phyloP scores from a whole-genome alignment of 2,113 vertebrate genomes.

The Paradisaea rubra region DNA sequence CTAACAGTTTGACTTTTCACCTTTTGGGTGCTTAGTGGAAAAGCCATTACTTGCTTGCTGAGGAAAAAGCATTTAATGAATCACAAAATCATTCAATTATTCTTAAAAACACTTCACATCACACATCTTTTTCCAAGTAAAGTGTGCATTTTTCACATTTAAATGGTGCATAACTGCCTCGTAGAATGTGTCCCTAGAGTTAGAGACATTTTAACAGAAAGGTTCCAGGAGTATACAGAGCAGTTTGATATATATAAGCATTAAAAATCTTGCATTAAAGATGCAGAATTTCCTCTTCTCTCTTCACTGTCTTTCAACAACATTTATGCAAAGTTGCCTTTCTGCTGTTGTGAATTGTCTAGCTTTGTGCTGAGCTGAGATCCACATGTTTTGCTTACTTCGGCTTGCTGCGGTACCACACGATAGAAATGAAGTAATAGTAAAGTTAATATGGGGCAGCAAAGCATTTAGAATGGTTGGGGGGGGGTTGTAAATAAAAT shows the following conservation, averaged over 20 bases:
- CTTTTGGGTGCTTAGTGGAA: slow-evolving; percentile 23
- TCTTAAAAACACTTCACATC: slow-evolving; percentile 55
- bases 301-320: slow-evolving; percentile 47
- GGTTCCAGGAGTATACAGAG: neutral
- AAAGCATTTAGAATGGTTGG: neutral
- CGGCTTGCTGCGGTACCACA: neutral
- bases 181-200: slow-evolving; percentile 12
- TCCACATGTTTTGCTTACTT: neutral
- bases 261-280: slow-evolving; percentile 11
- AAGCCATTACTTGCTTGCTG: slow-evolving; percentile 29
- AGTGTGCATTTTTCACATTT: slow-evolving; percentile 58
- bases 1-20: slow-evolving; percentile 42
- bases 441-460: neutral
- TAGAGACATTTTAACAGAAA: slow-evolving; percentile 33
- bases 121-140: slow-evolving; percentile 53
- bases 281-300: slow-evolving; percentile 37
- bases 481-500: neutral
- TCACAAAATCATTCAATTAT: slow-evolving; percentile 58
- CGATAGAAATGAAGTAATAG: neutral
- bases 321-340: slow-evolving; percentile 7
- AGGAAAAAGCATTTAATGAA: slow-evolving; percentile 58
- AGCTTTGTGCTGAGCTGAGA: neutral
- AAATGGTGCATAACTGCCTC: slow-evolving; percentile 46
- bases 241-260: slow-evolving; percentile 23
- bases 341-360: neutral